phyloP scores from a whole-genome alignment of 2,113 vertebrate genomes.

The Myrmecophaga tridactyla region DNA sequence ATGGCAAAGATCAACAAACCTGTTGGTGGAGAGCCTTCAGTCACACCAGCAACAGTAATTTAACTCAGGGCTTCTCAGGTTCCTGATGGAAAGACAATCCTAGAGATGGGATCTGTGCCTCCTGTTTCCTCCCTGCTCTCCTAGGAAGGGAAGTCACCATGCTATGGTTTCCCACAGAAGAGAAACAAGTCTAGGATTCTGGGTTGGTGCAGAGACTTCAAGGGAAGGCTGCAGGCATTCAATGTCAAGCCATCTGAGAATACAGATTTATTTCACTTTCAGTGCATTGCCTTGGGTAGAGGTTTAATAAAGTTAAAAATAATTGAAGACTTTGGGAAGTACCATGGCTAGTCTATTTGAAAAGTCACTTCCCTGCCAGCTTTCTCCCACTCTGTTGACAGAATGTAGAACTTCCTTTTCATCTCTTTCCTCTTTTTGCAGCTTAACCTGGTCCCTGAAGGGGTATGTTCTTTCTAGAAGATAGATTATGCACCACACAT shows the following conservation, averaged over 20 bases:
- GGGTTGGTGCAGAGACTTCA: slow-evolving; percentile 64
- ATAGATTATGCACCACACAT: slow-evolving; percentile 78
- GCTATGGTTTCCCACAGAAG: slow-evolving; percentile 72
- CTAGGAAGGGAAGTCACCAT: slow-evolving; percentile 71
- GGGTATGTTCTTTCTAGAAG: slow-evolving; percentile 82
- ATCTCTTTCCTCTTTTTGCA: slow-evolving; percentile 83
- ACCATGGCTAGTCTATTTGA: slow-evolving; percentile 74
- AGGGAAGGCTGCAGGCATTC: slow-evolving; percentile 67
- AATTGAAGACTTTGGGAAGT: slow-evolving; percentile 74
- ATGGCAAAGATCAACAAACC: slow-evolving; percentile 44
- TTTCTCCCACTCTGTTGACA: slow-evolving; percentile 80
- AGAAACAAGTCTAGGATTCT: slow-evolving; percentile 55
- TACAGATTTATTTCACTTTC: slow-evolving; percentile 77
- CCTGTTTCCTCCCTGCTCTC: slow-evolving; percentile 61
- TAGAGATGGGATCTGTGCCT: slow-evolving; percentile 35
- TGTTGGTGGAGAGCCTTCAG: slow-evolving; percentile 56
- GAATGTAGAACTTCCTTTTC: slow-evolving; percentile 82
- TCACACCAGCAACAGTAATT: slow-evolving; percentile 20
- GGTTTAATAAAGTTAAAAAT: slow-evolving; percentile 81
- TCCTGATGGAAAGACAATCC: slow-evolving; percentile 41
- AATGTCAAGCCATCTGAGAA: slow-evolving; percentile 70
- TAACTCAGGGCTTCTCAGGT: slow-evolving; percentile 50
- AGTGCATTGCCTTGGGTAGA: slow-evolving; percentile 67
- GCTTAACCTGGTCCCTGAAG: slow-evolving; percentile 81
- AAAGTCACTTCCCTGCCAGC: slow-evolving; percentile 75